Evolutionary conservation across 2,797 vertebrate genomes (phyloP), one percentile per base, ranked within the genome.

Genomic region (Pseudocheirus occidentalis): DNA sequence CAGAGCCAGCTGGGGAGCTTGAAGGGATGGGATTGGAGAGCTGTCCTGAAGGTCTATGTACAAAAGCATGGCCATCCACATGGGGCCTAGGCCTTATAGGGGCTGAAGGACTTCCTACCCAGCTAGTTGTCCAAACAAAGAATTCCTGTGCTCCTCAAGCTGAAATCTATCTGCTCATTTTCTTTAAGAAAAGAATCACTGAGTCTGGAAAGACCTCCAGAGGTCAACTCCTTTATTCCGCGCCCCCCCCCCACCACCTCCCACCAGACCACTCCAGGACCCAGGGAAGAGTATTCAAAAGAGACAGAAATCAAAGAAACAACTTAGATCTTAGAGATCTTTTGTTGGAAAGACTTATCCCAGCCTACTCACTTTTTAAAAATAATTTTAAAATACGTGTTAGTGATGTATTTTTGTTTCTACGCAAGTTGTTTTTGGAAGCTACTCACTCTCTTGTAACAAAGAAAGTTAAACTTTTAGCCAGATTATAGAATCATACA

Each of bases 131-230:
- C 92, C 91, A 9, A 93, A 73, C 34, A 73, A 73, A 89, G 58
- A 92, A 46, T 28, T 1, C 31, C 73, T 59, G 53, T 94, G 58
- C 57, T 34, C 91, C 66, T 13, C 3, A 29, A 10, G 50, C 73
- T 96, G 50, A 73, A 87, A 62, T 91, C 90, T 3, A 95, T 91
- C 62, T 92, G 28, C 53, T 62, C 91, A 5, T 50, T 91, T 92
- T 18, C 40, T 27, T 21, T 46, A 46, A 46, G 73, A 81, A 81
- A 81, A 46, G 73, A 87, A 50, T 50, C 24, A 46, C 21, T 87
- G 73, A 87, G 24, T 27, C 73, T 87, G 40, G 73, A 87, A 24
- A 46, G 73, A 87, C 21, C 21, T 55, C 18, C n/a, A 40, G 14
- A 5, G 1, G 28, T 73, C 53, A 40, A 55, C 92, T 92, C 93